These are phyloP conservation scores for Pristionchus exspectatus DNA, from an alignment of 2,888 invertebrate genomes.

Conservation along the genomic window DNA sequence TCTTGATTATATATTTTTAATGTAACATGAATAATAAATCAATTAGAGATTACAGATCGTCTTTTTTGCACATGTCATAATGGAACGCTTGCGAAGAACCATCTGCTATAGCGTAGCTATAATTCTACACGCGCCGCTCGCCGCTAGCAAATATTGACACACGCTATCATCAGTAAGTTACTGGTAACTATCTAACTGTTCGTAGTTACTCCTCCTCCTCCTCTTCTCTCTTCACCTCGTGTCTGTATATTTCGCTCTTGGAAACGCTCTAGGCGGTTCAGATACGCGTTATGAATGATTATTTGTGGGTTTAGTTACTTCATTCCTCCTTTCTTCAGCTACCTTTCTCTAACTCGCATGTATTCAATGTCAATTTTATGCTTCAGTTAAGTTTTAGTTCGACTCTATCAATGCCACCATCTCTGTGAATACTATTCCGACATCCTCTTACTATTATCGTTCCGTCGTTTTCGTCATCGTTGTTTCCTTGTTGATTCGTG, in stretches of 20 bases:
- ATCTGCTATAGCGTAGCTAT: background rate
- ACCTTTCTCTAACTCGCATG: too few relatives aligned
- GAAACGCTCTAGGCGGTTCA: too few relatives aligned
- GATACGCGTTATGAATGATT: too few relatives aligned
- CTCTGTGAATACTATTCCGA: too few relatives aligned
- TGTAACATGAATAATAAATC: too few relatives aligned
- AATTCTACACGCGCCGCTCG: background rate
- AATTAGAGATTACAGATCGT: background rate
- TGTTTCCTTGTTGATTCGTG: background rate
- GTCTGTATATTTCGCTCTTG: background rate
- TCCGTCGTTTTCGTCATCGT: background rate
- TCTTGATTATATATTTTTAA: too few relatives aligned
- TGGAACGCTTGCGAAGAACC: background rate
- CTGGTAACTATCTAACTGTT: background rate
- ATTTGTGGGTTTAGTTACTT: too few relatives aligned
- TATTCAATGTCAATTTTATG: too few relatives aligned
- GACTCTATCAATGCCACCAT: too few relatives aligned
- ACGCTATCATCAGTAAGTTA: conserved; percentile 30
- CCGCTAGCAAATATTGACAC: conserved; percentile 1
- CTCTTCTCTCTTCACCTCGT: background rate
- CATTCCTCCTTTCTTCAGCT: too few relatives aligned
- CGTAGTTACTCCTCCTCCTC: background rate
- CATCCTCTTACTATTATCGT: background rate
- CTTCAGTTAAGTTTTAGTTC: too few relatives aligned
- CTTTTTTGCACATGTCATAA: background rate